Evolutionary conservation across 2,797 vertebrate species (phyloP), one percentile per base, ranked within the genome.

Genomic region (Threskiornis aethiopicus): DNA sequence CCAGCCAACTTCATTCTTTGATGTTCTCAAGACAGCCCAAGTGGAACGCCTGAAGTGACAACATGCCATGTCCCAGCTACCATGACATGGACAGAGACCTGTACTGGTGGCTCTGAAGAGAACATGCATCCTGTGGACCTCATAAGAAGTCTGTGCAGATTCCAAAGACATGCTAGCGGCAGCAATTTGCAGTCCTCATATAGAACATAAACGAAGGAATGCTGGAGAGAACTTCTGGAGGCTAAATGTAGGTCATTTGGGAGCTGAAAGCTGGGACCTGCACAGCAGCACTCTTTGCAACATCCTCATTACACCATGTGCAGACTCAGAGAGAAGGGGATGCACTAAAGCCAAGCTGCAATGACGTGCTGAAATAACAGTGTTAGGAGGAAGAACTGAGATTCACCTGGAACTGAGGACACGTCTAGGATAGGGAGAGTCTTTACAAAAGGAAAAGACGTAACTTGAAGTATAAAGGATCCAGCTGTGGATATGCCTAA

Each of bases 361-460:
- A 6, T 4, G 37, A 22, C 0, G 0, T 29, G 16, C 49, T 87
- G 16, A 75, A 75, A 76, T 13, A 82, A n/a, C 0, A 1, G 29
- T 5, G 16, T 13, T 37, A 47, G 39, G 26, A 82, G 17, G 11
- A 69, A 70, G 28, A 87, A 39, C 16, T 31, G 41, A 20, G 55
- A 47, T 26, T 76, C 67, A 64, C 9, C 49, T 59, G 33, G 47
- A 88, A 80, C 24, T 17, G 39, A 80, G 31, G 28, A 55, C 47
- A 78, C 0, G 0, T 19, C 29, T 15, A 66, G 11, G 29, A 66
- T 1, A 78, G 7, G 6, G 65, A 49, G 29, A 66, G 41, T 57
- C 46, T 57, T 10, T 31, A 58, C 16, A 46, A 71, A 66, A 31
- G 20, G 24, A 49, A 49, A 90, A 77, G 1, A 67, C 1, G 10